These are phyloP conservation scores for Mormyrops attenuatus DNA, from an alignment of 2,797 vertebrate genomes.

Conservation along the genomic window DNA sequence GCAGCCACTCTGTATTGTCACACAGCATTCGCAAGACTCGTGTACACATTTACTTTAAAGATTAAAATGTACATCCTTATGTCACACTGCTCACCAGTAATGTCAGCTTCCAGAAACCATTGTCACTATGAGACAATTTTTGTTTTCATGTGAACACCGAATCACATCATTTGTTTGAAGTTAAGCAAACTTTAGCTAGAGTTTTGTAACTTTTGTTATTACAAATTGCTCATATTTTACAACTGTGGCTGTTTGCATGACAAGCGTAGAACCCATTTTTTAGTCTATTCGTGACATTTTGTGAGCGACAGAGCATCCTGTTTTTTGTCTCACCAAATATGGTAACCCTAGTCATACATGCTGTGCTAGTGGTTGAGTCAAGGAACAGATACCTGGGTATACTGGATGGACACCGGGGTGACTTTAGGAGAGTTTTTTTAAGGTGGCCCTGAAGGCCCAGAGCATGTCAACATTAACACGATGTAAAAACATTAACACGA, in stretches of 20 bases:
- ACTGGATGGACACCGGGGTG: background rate
- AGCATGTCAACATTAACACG: background rate
- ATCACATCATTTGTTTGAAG: background rate
- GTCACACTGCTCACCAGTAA: background rate
- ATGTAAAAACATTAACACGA: background rate
- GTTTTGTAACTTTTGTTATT: background rate
- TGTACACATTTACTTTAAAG: background rate
- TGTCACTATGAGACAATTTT: background rate
- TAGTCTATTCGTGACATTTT: background rate
- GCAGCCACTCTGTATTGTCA: background rate
- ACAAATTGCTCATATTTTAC: background rate
- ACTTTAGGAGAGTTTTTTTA: background rate
- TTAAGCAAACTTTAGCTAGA: background rate
- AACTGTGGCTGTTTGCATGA: background rate
- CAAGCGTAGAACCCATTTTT: background rate
- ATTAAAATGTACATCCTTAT: background rate
- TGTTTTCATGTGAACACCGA: background rate
- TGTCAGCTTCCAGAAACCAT: background rate
- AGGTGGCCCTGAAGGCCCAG: background rate
- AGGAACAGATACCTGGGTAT: background rate
- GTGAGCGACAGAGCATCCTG: background rate
- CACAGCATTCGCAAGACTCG: background rate
- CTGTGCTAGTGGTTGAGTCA: background rate
- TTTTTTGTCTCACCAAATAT: background rate
- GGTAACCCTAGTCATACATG: background rate